Evolutionary conservation across 1,140 invertebrate species (phyloP), one percentile per base, ranked within the genome.

Genomic region (Drosophila nebulosa): DNA sequence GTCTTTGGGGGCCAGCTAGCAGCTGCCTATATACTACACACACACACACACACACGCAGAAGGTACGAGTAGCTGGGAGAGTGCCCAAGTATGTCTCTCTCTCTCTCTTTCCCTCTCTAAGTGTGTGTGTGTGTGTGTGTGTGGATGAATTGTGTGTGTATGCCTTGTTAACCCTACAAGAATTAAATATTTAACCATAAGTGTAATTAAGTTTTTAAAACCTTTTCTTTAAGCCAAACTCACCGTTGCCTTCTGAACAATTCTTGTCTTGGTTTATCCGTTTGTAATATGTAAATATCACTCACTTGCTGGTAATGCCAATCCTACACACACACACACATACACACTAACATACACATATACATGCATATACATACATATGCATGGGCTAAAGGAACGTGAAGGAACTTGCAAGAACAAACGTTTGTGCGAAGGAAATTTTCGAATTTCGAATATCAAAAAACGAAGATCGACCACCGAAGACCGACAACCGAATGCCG

Each of bases 1-100:
- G 81, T 85, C 81, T 86, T 70, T 61, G 64, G 51, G 16, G 50
- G 35, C 55, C 64, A 22, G 53, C 52, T n/a, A 39, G 57, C 57
- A 46, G 57, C 57, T 59, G 58, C 69, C 68, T 69, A 51, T 32
- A 69, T 51, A 53, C 46, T 21, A 62, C 51, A 22, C 35, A 18
- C 32, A 42, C 30, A 10, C 3, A 10, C 3, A 10, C 30, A 32
- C 9, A 32, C 24, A 24, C 24, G 4, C 30, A 32, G 9, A 12
- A n/a, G 30, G 26, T 55, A 46, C 39, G n/a, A 18, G 18, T 14
- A 32, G 32, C 52, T 55, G 52, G 52, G 52, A 55, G 52, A 55
- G 52, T 55, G 52, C 52, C 22, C 68, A 26, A 73, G 69, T 72
- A 61, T 65, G 66, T 72, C 59, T 16, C 26, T 35, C 12, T 26